Conservation (phyloP, 2,888 invertebrate species). For the Pristionchus arcanus region DNA sequence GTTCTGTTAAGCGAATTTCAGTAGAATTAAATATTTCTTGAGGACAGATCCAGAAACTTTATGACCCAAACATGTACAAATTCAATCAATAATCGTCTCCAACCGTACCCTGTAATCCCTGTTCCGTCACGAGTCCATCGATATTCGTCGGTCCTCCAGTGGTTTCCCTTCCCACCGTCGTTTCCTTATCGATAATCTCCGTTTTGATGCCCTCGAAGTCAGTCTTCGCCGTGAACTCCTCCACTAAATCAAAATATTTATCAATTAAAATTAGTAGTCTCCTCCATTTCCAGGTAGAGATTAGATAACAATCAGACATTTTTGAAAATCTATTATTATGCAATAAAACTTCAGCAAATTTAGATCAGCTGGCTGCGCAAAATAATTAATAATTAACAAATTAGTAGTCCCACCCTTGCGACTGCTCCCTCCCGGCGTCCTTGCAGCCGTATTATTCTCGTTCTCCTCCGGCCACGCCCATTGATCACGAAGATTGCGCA, state of each 20-base stretch:
- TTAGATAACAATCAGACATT: too few species aligned
- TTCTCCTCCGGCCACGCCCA: conserved; percentile 3
- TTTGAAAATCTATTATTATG: too few species aligned
- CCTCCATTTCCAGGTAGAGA: too few species aligned
- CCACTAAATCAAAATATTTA: neutral
- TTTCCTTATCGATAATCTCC: neutral
- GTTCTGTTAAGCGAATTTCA: too few species aligned
- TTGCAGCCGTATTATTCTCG: neutral
- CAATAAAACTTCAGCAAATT: too few species aligned
- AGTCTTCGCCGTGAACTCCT: conserved; percentile 11
- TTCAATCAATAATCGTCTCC: neutral
- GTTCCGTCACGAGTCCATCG: neutral
- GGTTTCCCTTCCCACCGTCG: neutral
- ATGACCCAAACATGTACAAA: too few species aligned
- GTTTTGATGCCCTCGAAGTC: conserved; percentile 34
- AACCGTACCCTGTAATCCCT: neutral
- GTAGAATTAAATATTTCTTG: too few species aligned
- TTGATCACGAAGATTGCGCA: conserved; percentile 4
- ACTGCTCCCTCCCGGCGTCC: neutral
- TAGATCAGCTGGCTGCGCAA: neutral
- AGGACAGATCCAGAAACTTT: too few species aligned
- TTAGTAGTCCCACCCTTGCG: neutral
- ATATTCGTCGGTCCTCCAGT: neutral
- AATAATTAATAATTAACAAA: neutral
- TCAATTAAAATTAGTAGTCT: neutral